Evolutionary conservation across 2,888 invertebrate genomes (phyloP), one percentile per base, ranked within the genome.

Genomic region (Brachyptera risi): DNA sequence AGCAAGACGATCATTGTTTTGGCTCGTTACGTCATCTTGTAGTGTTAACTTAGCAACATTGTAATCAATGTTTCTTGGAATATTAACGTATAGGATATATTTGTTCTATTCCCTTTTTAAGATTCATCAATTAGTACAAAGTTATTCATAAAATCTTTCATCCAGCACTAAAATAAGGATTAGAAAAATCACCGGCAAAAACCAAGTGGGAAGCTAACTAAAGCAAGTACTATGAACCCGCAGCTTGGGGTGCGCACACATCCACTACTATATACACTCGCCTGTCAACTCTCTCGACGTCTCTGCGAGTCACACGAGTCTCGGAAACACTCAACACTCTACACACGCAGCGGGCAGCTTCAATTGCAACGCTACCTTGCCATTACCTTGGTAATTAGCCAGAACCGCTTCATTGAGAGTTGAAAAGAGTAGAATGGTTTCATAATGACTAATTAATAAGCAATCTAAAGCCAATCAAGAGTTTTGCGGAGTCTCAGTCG

Each of bases 261-360:
- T 54, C 35, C 21, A 54, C 35, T 54, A 54, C 37, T 54, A 54
- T 54, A 21, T 54, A 54, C 54, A 54, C 54, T 21, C 7, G 23
- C 21, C 21, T 17, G 31, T 31, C 26, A 51, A n/a, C n/a, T n/a
- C n/a, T n/a, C n/a, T n/a, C n/a, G n/a, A n/a, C n/a, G n/a, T n/a
- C n/a, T n/a, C n/a, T 24, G 26, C 49, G 24, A 23, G 24, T 49
- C 15, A 26, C 19, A 26, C 11, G 27, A 51, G 50, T 51, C 26
- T 51, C 50, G 2, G 24, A n/a, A n/a, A n/a, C n/a, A n/a, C n/a
- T n/a, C n/a, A n/a, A n/a, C n/a, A n/a, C n/a, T n/a, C n/a, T n/a
- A n/a, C n/a, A n/a, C n/a, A n/a, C n/a, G n/a, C n/a, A n/a, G n/a
- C n/a, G n/a, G n/a, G n/a, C n/a, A n/a, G n/a, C n/a, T n/a, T n/a